Conservation (phyloP, 1,140 invertebrate species). For the Calephelis virginiensis region DNA sequence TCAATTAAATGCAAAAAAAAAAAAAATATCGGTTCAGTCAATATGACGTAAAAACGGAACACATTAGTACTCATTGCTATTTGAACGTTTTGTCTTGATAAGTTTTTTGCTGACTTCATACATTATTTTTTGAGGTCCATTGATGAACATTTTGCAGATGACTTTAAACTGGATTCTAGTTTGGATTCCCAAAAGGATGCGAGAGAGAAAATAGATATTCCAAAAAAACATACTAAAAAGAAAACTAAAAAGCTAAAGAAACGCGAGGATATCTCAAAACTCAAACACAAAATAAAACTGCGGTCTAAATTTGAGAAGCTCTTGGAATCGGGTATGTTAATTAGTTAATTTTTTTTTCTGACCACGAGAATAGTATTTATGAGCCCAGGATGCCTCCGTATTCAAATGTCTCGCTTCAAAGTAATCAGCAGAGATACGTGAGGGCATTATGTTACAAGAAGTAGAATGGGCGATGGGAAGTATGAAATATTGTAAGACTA, state of each 20-base stretch:
- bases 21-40: no score
- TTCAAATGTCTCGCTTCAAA: no score
- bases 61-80: no score
- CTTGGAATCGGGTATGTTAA: constrained; percentile 1
- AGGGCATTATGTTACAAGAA: no score
- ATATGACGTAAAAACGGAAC: no score
- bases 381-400: no score
- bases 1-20: no score
- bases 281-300: constrained; percentile 24
- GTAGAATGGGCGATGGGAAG: no score
- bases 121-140: background rate
- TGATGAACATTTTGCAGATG: background rate
- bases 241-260: constrained; percentile 14
- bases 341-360: background rate
- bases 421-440: no score
- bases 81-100: no score
- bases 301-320: constrained; percentile 36
- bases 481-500: no score
- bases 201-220: background rate
- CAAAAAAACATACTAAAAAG: constrained; percentile 1
- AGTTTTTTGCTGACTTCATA: background rate
- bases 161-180: constrained; percentile 7
- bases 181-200: background rate
- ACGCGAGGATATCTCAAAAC: background rate
- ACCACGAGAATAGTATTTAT: no score